Conservation (phyloP, 2,888 invertebrate species). For the Cheilosia soror region DNA sequence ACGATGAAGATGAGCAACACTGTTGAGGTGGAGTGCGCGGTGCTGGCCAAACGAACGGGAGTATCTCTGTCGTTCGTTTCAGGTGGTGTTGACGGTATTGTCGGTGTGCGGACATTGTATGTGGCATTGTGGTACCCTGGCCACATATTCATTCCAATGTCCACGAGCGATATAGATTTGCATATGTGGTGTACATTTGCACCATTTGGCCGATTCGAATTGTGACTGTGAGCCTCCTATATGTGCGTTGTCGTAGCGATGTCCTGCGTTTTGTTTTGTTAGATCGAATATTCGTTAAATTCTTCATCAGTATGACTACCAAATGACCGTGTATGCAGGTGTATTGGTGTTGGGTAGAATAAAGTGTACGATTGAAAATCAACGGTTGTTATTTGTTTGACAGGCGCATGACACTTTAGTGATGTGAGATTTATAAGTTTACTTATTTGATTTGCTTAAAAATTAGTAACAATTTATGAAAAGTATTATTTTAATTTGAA, state of each 20-base stretch:
- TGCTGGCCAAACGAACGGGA: neutral
- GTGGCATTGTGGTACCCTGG: constrained; percentile 43
- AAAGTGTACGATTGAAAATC: neutral
- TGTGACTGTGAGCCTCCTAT: constrained; percentile 3
- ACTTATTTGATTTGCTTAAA: neutral
- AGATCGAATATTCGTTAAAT: constrained; percentile 52
- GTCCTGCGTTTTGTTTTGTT: constrained; percentile 61
- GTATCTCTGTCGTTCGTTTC: constrained; percentile 21
- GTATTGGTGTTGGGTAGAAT: neutral
- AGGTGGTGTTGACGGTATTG: constrained; percentile 64
- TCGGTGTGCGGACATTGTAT: constrained; percentile 45
- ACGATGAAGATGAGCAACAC: constrained; percentile 44
- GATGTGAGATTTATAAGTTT: neutral
- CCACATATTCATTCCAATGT: constrained; percentile 25
- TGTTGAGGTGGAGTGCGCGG: constrained; percentile 2
- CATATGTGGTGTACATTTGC: constrained; percentile 65
- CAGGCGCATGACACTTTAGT: neutral
- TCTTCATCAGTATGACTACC: constrained; percentile 30
- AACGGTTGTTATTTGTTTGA: neutral
- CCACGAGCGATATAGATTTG: constrained; percentile 56
- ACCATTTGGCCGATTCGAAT: constrained; percentile 48
- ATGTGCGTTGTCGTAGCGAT: constrained; percentile 55
- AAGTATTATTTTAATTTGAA: too few species aligned
- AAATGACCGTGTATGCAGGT: neutral
- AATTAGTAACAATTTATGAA: too few species aligned